These are phyloP conservation scores for Argyrosomus japonicus DNA, from an alignment of 2,113 vertebrate genomes.

Conservation along the genomic window DNA sequence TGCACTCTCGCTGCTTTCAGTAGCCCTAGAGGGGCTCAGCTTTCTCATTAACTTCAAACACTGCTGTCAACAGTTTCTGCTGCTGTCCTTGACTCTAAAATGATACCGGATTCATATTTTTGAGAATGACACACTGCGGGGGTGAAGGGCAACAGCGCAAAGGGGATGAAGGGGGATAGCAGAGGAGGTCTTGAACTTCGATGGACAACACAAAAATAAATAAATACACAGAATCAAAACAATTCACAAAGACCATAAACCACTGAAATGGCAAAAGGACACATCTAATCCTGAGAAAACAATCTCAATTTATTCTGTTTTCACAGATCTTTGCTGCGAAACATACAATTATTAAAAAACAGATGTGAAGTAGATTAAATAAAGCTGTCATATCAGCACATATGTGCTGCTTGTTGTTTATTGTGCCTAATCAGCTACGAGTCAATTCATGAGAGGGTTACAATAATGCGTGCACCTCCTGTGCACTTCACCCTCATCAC, in stretches of 20 bases:
- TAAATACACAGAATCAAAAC: neutral
- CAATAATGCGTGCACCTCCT: neutral
- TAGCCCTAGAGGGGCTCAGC: constrained; percentile 69
- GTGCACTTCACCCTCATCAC: neutral
- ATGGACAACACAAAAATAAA: neutral
- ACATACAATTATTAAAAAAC: neutral
- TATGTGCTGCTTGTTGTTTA: constrained; percentile 1
- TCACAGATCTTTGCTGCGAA: neutral
- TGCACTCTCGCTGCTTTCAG: constrained; percentile 66
- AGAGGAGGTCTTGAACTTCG: constrained; percentile 29
- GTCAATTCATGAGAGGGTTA: neutral
- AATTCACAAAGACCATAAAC: neutral
- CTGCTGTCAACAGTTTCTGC: constrained; percentile 81
- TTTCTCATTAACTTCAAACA: constrained; percentile 80
- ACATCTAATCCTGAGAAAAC: neutral
- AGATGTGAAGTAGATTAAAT: neutral
- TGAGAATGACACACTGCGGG: constrained; percentile 42
- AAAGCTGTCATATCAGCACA: neutral
- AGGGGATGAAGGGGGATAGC: constrained; percentile 28
- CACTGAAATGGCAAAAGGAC: neutral
- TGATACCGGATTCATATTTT: constrained; percentile 56
- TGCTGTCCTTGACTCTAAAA: constrained; percentile 70
- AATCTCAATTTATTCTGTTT: neutral
- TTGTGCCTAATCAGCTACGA: constrained; percentile 6
- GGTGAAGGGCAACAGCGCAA: constrained; percentile 51